Percentiles rank a stretch among this genome's conserved stretches.
Conservation (phyloP, 2,888 invertebrate species). For the Spicauda simplicius region DNA sequence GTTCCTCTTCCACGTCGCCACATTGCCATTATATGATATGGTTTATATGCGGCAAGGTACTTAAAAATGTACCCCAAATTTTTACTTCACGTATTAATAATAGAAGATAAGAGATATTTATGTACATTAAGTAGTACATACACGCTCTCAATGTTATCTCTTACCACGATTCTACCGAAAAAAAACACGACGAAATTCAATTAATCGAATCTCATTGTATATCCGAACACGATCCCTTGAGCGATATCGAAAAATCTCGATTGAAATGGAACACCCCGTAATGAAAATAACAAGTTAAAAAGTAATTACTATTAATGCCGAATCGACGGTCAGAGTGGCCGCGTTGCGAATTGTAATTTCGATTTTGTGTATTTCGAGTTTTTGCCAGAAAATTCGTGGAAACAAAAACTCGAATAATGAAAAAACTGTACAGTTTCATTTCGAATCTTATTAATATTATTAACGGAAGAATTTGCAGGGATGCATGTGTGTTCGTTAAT, state of each 20-base stretch:
- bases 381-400: background rate
- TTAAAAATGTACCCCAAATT: too few relatives aligned
- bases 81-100: too few relatives aligned
- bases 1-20: too few relatives aligned
- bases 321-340: background rate
- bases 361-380: constrained; percentile 4
- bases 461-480: too few relatives aligned
- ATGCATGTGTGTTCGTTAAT: too few relatives aligned
- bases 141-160: constrained; percentile 13
- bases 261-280: constrained; percentile 42
- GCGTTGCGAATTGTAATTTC: constrained; percentile 24
- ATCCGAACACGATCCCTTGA: constrained; percentile 25
- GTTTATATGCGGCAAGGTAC: too few relatives aligned
- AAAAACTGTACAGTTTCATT: too few relatives aligned
- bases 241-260: constrained; percentile 41
- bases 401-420: too few relatives aligned
- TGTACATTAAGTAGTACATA: background rate
- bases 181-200: constrained; percentile 24
- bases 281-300: constrained; percentile 45
- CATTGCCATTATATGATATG: too few relatives aligned
- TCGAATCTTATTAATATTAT: too few relatives aligned
- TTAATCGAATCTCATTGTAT: constrained; percentile 30
- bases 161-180: background rate
- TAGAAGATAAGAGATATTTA: too few relatives aligned
- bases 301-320: constrained; percentile 44